Percentiles rank a stretch among this genome's conserved stretches.
Evolutionary conservation across 2,113 vertebrate genomes (phyloP).

Genomic region (Athene noctua): DNA sequence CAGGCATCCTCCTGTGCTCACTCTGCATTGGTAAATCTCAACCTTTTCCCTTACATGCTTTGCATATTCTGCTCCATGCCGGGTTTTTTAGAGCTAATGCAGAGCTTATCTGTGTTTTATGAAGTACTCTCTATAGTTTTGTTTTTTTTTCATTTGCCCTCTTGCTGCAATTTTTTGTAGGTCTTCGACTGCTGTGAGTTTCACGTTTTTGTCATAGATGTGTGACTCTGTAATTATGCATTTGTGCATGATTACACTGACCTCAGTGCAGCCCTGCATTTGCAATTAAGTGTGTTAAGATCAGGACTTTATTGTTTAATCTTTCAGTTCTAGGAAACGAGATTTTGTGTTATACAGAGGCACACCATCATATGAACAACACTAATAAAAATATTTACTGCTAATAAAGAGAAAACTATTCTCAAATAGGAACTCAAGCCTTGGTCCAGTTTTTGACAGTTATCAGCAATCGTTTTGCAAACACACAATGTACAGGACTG

Average conservation of each 20-base stretch:
- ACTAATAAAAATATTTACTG: background rate
- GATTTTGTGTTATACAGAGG: background rate
- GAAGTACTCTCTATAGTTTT: background rate
- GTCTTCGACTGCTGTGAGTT: background rate
- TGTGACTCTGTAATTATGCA: background rate
- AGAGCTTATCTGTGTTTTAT: background rate
- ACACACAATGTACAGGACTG: background rate
- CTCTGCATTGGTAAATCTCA: background rate
- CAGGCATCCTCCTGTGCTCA: background rate
- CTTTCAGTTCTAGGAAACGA: background rate
- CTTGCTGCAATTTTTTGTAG: background rate
- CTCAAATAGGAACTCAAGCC: background rate
- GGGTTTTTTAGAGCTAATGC: background rate
- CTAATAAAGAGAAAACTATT: background rate
- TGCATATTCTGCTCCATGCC: background rate
- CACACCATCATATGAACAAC: background rate
- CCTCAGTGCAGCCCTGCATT: background rate
- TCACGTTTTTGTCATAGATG: fast-evolving
- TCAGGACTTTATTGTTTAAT: background rate
- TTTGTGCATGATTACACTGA: background rate
- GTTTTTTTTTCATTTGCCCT: background rate
- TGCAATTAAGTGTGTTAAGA: background rate
- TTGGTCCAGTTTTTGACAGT: background rate
- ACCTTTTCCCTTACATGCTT: background rate
- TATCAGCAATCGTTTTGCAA: background rate